Percentiles rank a stretch among this genome's conserved stretches.
Evolutionary conservation across 1,140 invertebrate species (phyloP).

Genomic region (Rhopalosiphum padi): DNA sequence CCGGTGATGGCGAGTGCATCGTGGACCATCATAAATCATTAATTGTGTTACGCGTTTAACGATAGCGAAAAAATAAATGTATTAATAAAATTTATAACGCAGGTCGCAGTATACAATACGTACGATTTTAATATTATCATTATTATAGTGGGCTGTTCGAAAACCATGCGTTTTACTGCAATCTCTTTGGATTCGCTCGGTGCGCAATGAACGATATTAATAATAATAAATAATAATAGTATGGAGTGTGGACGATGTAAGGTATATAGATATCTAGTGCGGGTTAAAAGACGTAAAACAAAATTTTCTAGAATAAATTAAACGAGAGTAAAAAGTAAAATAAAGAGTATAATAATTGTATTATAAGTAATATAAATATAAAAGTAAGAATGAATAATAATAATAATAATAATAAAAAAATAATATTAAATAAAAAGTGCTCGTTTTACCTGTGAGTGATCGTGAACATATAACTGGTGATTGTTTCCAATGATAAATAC

Average conservation of each 20-base stretch:
- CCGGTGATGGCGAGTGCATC: neutral
- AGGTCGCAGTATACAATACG: neutral
- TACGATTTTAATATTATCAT: neutral
- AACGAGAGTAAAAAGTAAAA: neutral
- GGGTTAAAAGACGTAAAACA: neutral
- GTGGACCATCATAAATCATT: slow-evolving; percentile 26
- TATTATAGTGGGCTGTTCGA: neutral
- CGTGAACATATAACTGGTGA: slow-evolving; percentile 44
- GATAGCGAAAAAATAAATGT: neutral
- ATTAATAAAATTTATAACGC: neutral
- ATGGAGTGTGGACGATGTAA: neutral
- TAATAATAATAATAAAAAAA: slow-evolving; percentile 25
- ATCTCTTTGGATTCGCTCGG: neutral
- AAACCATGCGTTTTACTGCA: neutral
- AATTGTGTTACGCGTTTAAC: neutral
- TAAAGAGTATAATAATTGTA: neutral
- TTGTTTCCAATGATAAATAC: slow-evolving; percentile 44
- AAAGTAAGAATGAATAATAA: slow-evolving; percentile 36
- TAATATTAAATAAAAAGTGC: slow-evolving; percentile 61
- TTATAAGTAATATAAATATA: neutral
- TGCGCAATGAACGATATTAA: neutral
- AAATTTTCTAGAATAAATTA: neutral
- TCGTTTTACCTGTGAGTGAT: slow-evolving; percentile 53
- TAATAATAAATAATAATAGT: neutral
- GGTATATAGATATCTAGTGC: neutral